Conservation (phyloP, 2,113 vertebrate genomes). For the Sturnira hondurensis region DNA sequence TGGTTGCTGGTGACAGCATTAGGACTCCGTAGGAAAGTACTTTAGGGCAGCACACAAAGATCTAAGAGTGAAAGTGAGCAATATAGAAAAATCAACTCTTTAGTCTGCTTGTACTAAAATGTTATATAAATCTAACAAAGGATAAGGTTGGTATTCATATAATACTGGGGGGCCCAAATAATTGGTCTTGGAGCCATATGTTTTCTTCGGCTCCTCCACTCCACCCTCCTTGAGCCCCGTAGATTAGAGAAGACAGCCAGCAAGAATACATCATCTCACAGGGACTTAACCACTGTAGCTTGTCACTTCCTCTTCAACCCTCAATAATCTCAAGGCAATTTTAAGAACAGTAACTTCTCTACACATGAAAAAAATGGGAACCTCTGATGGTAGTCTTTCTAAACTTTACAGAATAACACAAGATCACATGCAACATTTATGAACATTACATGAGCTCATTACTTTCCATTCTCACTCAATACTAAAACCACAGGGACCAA, state of each 20-base stretch:
- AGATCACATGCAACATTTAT: slow-evolving; percentile 35
- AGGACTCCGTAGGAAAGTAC: neutral
- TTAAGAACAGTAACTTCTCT: slow-evolving; percentile 36
- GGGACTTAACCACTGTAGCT: neutral
- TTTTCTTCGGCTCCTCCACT: neutral
- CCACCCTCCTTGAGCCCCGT: neutral
- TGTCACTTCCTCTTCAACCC: neutral
- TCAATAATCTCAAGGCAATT: slow-evolving; percentile 5
- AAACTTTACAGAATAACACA: slow-evolving; percentile 36
- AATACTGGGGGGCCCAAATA: neutral
- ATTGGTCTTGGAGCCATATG: neutral
- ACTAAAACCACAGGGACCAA: slow-evolving; percentile 44
- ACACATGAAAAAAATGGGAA: neutral
- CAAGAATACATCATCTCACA: neutral
- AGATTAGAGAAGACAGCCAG: neutral
- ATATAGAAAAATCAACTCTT: neutral
- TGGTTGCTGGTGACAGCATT: neutral
- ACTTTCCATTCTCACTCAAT: slow-evolving; percentile 17
- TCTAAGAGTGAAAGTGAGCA: neutral
- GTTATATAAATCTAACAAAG: neutral
- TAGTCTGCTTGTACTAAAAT: slow-evolving; percentile 30
- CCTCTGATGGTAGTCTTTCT: slow-evolving; percentile 20
- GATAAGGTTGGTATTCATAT: neutral
- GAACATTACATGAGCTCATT: slow-evolving; percentile 34
- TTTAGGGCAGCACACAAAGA: slow-evolving; percentile 21